Evolutionary conservation across 1,140 invertebrate species (phyloP).

Genomic region (Phymastichus coffea): DNA sequence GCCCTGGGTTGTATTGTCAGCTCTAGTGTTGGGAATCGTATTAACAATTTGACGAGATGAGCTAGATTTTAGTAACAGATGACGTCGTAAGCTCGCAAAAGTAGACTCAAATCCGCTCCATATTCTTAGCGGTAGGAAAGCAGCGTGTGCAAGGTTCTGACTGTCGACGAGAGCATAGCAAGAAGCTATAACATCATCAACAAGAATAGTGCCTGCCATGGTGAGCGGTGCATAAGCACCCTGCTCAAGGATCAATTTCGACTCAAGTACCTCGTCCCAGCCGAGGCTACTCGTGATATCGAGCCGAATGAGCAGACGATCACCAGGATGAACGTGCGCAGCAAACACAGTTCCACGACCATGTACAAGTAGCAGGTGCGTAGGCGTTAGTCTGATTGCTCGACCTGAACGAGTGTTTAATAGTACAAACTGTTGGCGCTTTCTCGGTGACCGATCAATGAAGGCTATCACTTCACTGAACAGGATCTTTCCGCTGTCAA

Average conservation of each 20-base stretch:
- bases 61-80: background rate
- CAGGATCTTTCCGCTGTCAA: slow-evolving; percentile 62
- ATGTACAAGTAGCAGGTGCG: slow-evolving; percentile 71
- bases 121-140: slow-evolving; percentile 76
- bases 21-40: slow-evolving; percentile 5
- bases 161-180: slow-evolving; percentile 91
- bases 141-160: slow-evolving; percentile 80
- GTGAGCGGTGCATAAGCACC: slow-evolving; percentile 93
- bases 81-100: slow-evolving; percentile 21
- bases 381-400: slow-evolving; percentile 77
- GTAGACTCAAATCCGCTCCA: slow-evolving; percentile 51
- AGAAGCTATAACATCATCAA: slow-evolving; percentile 87
- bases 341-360: slow-evolving; percentile 61
- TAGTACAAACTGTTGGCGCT: slow-evolving; percentile 69
- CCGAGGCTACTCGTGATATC: slow-evolving; percentile 49
- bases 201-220: slow-evolving; percentile 79
- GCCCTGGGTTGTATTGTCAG: slow-evolving; percentile 52
- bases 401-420: slow-evolving; percentile 71
- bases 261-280: slow-evolving; percentile 64
- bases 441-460: slow-evolving; percentile 74
- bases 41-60: background rate
- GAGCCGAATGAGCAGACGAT: slow-evolving; percentile 56
- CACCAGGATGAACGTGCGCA: slow-evolving; percentile 58
- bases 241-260: slow-evolving; percentile 59
- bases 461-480: slow-evolving; percentile 89